These are phyloP conservation scores for Pristionchus pacificus DNA, from an alignment of 1,140 invertebrate genomes.

Conservation along the genomic window DNA sequence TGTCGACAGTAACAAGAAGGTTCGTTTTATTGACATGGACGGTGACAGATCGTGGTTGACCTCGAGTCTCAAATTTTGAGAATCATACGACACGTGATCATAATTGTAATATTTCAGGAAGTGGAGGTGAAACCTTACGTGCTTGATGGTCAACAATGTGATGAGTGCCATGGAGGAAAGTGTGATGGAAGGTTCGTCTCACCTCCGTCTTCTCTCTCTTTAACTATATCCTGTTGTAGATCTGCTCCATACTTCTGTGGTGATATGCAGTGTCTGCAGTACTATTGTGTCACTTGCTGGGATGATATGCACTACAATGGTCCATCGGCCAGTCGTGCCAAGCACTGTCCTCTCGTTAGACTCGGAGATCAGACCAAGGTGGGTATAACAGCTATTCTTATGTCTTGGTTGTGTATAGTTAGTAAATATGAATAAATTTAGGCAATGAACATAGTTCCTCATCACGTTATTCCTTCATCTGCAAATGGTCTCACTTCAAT, in stretches of 20 bases:
- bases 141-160: slow-evolving; percentile 97
- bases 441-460: no score
- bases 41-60: no score
- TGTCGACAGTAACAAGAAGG: slow-evolving; percentile 88
- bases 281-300: slow-evolving; percentile 99
- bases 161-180: slow-evolving; percentile 93
- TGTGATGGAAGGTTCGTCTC: slow-evolving; percentile 78
- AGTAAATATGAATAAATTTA: no score
- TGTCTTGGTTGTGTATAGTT: no score
- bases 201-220: not conserved
- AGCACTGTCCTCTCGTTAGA: slow-evolving; percentile 30
- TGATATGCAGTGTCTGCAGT: slow-evolving; percentile 65
- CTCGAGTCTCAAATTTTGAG: no score
- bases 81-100: not conserved
- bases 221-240: not conserved
- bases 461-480: no score
- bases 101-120: not conserved
- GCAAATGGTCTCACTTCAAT: no score
- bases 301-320: slow-evolving; percentile 76
- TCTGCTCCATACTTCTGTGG: slow-evolving; percentile 96
- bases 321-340: not conserved
- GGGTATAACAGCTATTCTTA: no score
- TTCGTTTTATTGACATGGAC: no score
- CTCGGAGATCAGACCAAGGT: slow-evolving; percentile 29
- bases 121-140: slow-evolving; percentile 97